Evolutionary conservation across 1,140 invertebrate genomes (phyloP), one percentile per base, ranked within the genome.

Genomic region (Sitophilus oryzae): DNA sequence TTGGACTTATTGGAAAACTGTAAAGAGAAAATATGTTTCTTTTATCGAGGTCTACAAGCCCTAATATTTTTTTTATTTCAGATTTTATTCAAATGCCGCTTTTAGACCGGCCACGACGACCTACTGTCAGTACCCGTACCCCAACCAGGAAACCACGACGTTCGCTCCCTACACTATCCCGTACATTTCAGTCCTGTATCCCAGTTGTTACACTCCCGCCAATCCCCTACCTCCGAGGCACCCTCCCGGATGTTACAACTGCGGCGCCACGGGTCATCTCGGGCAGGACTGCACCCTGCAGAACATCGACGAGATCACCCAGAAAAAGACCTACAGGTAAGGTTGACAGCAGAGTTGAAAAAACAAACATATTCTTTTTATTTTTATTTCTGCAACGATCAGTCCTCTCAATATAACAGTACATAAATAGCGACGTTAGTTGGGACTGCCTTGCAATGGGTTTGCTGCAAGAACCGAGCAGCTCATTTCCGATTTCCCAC

Each of bases 231-330:
- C 60, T 74, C 67, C 58, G 74, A 74, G 65, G 6, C 62, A 54
- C 23, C 60, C 57, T n/a, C 56, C 61, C 8, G 69, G 62, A n/a
- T 84, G 82, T 64, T 88, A 82, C 71, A 89, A 89, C 66, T 89
- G 86, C 72, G 86, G 86, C 34, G 84, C 81, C 21, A 76, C 79
- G 42, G 84, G 76, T 47, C 91, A 95, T 70, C 74, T 79, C n/a
- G 88, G 88, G 1, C 73, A 78, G 53, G 90, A 93, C 30, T 95
- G 91, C 70, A 85, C 85, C 59, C 88, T 91, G 67, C 82, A 83
- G 47, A 89, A 87, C 5, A 90, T 93, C 79, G 90, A 94, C 67
- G 88, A 91, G 71, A 83, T 91, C 66, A 90, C 87, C 8, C 77
- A 81, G 50, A 79, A 78, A 40, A 79, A 79, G 46, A 76, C 76